Evolutionary conservation across 2,113 vertebrate genomes (phyloP).

Genomic region (Poeciliopsis occidentalis): DNA sequence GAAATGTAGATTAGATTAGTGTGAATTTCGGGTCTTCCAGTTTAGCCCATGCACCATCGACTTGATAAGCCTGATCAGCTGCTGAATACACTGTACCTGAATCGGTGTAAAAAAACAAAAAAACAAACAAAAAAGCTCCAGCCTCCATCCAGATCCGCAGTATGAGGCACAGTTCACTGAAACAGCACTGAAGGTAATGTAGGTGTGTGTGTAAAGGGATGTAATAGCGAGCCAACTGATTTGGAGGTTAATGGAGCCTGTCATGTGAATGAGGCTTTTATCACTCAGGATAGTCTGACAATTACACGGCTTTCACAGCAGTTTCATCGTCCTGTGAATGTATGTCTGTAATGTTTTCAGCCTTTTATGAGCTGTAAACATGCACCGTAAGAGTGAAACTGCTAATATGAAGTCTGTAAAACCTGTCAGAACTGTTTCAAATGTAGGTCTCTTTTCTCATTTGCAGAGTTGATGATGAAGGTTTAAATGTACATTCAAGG

Average conservation of each 20-base stretch:
- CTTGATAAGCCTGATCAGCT: neutral
- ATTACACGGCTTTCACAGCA: slow-evolving; percentile 30
- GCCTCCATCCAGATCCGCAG: slow-evolving; percentile 10
- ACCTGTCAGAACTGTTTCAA: slow-evolving; percentile 10
- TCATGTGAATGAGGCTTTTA: slow-evolving; percentile 58
- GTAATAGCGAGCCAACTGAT: slow-evolving; percentile 49
- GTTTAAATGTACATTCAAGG: neutral
- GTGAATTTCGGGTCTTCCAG: neutral
- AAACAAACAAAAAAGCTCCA: neutral
- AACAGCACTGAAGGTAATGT: slow-evolving; percentile 46
- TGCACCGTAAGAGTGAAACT: neutral
- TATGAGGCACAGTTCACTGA: slow-evolving; percentile 29
- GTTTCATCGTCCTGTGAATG: slow-evolving; percentile 11
- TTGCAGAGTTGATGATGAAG: neutral
- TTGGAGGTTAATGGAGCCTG: slow-evolving; percentile 67
- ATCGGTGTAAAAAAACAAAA: neutral
- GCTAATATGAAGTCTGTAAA: neutral
- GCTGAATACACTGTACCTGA: neutral
- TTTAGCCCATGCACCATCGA: too few relatives aligned
- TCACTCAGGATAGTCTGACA: slow-evolving; percentile 39
- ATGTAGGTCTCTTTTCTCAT: neutral
- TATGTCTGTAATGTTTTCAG: neutral
- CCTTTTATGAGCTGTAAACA: neutral
- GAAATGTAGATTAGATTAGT: neutral
- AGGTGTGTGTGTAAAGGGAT: slow-evolving; percentile 51